Base-by-base conservation (phyloP, 2,888 invertebrate genomes). In the Nemoura dubitans region DNA sequence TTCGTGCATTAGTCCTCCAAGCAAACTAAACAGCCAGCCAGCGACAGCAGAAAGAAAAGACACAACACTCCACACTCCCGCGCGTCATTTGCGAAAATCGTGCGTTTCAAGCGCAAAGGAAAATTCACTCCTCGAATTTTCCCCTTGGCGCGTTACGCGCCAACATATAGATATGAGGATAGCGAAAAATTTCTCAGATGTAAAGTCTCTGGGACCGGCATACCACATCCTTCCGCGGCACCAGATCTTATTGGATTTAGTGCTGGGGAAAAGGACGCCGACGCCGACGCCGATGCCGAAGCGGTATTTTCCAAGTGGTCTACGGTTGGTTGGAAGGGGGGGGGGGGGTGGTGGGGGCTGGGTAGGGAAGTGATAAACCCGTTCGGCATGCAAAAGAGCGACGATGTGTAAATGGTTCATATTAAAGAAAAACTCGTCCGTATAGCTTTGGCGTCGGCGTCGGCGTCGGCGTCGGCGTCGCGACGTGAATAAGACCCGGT, bases 171-270 rank as follows among this genome's bases (percentile, higher is more conserved):
- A 10, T 59, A 10, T 59, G 59, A 59, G 14, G 59, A 59, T 1
- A 59, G 59, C 6, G 59, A 59, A 59, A 59, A 59, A 59, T 59
- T 59, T 10, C 59, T 59, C 59, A 59, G 59, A 78, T 28, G 78
- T 78, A 28, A 78, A 26, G 78, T 78, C 26, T 27, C 26, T 28
- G 78, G 3, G 26, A 7, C 78, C 16, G 10, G 78, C 78, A 78
- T 78, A 78, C 78, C 78, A 28, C 78, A 78, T 78, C 78, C 59
- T 78, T 78, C 78, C 28, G 78, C 27, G 26, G 27, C 27, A 26
- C 1, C 28, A n/a, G 78, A 27, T 78, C 78, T 78, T 78, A 78
- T 78, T 78, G 78, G 78, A 78, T 78, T 78, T 78, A 78, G 27
- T 78, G 78, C 14, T 6, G 14, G 27, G 28, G 78, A 25, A 78